A percentile compares a stretch with the other conserved stretches of the same genome.
phyloP scores from a whole-genome alignment of 2,888 invertebrate genomes.

The Spialia ferax region DNA sequence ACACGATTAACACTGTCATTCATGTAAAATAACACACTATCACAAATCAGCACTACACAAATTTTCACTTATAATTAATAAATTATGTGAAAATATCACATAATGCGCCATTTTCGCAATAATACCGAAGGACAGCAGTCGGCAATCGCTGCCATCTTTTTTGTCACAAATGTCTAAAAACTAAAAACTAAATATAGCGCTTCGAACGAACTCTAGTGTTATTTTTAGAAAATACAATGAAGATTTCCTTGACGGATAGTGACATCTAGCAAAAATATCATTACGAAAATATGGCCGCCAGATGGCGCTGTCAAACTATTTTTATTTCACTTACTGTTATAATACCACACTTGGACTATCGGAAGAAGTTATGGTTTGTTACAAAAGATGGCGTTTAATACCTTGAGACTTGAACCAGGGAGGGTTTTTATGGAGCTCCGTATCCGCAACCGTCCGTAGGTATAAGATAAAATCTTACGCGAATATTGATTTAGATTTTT shows the following conservation, averaged over 20 bases:
- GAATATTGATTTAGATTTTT: too few relatives aligned
- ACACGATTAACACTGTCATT: slow-evolving; percentile 81
- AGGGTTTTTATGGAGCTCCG: too few relatives aligned
- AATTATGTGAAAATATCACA: slow-evolving; percentile 83
- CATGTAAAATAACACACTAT: slow-evolving; percentile 79
- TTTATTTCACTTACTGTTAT: too few relatives aligned
- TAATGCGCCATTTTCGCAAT: slow-evolving; percentile 85
- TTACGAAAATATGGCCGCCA: neutral
- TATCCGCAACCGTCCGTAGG: too few relatives aligned
- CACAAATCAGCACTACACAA: slow-evolving; percentile 84
- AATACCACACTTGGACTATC: neutral
- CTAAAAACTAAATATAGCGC: slow-evolving; percentile 86
- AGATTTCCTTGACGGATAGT: slow-evolving; percentile 52
- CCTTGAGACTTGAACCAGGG: too few relatives aligned
- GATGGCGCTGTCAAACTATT: too few relatives aligned
- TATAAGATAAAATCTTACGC: too few relatives aligned
- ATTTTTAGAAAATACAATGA: slow-evolving; percentile 79
- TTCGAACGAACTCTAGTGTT: slow-evolving; percentile 85
- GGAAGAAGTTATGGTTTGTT: neutral
- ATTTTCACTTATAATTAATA: slow-evolving; percentile 80
- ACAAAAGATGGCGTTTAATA: slow-evolving; percentile 56
- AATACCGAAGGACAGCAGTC: slow-evolving; percentile 82
- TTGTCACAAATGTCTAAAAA: slow-evolving; percentile 86
- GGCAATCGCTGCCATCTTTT: slow-evolving; percentile 86
- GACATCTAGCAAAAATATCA: slow-evolving; percentile 60